Base-by-base conservation (phyloP, 2,797 vertebrate genomes). In the Eutrigla gurnardus region DNA sequence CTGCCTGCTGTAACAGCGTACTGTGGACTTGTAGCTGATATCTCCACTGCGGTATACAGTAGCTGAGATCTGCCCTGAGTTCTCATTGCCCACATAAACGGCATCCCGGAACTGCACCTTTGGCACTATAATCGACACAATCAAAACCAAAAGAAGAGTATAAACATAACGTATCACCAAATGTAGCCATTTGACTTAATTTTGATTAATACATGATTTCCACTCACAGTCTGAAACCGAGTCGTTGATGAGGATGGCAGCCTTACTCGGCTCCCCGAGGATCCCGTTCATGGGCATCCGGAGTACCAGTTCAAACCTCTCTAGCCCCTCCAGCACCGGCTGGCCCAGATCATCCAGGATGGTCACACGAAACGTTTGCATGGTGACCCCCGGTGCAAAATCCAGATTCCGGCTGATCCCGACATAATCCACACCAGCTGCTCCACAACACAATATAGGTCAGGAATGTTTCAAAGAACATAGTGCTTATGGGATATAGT, bases 271-370 rank as follows among this genome's bases (percentile, higher is more conserved):
- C 50, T 98, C 95, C 49, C 96, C 96, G 1, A 98, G 94, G 72
- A 96, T 94, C 50, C 96, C 97, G 2, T 95, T 97, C 94, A 96
- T 90, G 3, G 97, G 96, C 97, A 99, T 99, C 9, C 95, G 94
- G 2, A 99, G 93, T 3, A 96, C 93, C 82, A 99, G 91, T 77
- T 98, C 96, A 84, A 99, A 98, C 70, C 81, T 96, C 91, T 99
- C 97, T 0, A 92, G 88, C 11, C 97, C 97, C 80, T 99, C 97
- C 78, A 99, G 92, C 33, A 95, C 82, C 0, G 97, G 97, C 63
- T 95, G 96, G 36, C 97, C 97, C 65, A 98, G 94, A 85, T 99
- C 97, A 78, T 99, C 97, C 91, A 99, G 92, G 85, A 99, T 94
- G 68, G 91, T 91, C 4, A 98, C 95, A 3, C 94, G 94, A 66